Conservation (phyloP, 2,797 vertebrate genomes). For the Rhincodon typus region DNA sequence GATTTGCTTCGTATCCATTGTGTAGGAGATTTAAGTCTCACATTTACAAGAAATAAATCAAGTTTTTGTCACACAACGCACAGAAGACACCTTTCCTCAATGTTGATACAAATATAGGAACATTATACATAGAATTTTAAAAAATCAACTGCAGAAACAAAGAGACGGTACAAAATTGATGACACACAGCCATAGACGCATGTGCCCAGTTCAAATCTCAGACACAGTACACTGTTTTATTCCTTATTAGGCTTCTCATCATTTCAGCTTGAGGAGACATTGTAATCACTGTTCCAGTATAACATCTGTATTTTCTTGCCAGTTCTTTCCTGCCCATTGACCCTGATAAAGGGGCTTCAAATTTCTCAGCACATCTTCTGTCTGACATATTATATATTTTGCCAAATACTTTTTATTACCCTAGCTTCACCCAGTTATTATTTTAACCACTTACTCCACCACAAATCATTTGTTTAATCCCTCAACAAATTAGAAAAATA, state of each 20-base stretch:
- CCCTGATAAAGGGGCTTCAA: not conserved
- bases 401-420: not conserved
- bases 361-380: not conserved
- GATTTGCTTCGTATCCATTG: not conserved
- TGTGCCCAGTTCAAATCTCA: not conserved
- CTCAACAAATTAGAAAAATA: constrained; percentile 82
- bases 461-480: constrained; percentile 26
- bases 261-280: not conserved
- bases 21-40: too few species aligned
- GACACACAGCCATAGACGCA: not conserved
- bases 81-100: not conserved
- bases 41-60: not conserved
- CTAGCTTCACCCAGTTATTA: constrained; percentile 10
- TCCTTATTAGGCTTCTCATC: not conserved
- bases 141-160: not conserved
- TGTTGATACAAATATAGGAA: not conserved
- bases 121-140: not conserved
- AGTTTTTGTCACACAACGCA: not conserved
- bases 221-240: not conserved
- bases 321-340: not conserved
- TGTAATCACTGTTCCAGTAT: not conserved
- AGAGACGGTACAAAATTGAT: not conserved
- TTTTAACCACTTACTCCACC: not conserved
- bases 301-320: constrained; percentile 9
- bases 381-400: not conserved